Conservation (phyloP, 2,888 invertebrate genomes). For the Yponomeuta evonymella region DNA sequence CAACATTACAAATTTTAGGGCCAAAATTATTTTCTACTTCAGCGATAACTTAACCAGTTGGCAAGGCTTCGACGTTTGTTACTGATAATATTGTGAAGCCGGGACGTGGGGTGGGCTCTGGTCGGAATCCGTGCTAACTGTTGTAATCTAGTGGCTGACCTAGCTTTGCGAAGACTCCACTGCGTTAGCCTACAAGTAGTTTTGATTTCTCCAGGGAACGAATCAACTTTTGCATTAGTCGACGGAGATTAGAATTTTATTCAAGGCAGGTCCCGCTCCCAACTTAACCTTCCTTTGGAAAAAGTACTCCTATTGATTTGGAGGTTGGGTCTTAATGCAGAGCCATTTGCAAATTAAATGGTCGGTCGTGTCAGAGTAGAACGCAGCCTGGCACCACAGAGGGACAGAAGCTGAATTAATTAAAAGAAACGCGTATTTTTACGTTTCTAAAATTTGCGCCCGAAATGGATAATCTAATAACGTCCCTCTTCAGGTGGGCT, state of each 20-base stretch:
- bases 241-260: conserved; percentile 8
- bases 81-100: conserved; percentile 25
- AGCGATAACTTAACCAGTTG: conserved; percentile 32
- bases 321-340: neutral
- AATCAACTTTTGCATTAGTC: conserved; percentile 12
- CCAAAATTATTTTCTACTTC: conserved; percentile 23
- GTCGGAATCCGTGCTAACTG: conserved; percentile 47
- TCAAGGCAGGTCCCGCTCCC: neutral
- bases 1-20: conserved; percentile 19
- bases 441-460: neutral
- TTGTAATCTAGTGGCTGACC: conserved; percentile 40
- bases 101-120: conserved; percentile 12
- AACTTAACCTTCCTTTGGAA: neutral
- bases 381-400: neutral
- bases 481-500: conserved; percentile 54
- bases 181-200: neutral
- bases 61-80: conserved; percentile 45
- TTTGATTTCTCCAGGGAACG: conserved; percentile 14
- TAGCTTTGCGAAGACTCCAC: conserved; percentile 1
- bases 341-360: neutral
- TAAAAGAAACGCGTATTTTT: neutral
- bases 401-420: neutral
- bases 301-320: neutral
- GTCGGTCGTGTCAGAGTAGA: neutral
- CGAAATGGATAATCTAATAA: conserved; percentile 55